A percentile compares a stretch with the other conserved stretches of the same genome.
phyloP scores from a whole-genome alignment of 2,113 vertebrate genomes.

The Chiloscyllium plagiosum region DNA sequence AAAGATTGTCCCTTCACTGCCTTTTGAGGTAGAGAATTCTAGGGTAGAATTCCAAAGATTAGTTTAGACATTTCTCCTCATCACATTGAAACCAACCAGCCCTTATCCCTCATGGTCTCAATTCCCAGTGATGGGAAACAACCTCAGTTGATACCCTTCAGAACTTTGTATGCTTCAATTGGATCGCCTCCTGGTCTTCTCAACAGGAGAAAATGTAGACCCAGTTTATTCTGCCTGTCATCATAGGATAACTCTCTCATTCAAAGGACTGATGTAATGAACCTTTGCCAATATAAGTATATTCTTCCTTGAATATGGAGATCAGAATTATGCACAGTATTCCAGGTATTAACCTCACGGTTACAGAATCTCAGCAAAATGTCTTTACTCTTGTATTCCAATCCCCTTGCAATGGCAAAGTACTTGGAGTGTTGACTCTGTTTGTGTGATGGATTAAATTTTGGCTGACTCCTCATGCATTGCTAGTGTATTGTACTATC shows the following conservation, averaged over 20 bases:
- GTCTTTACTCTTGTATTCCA: too few species aligned
- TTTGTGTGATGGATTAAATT: not conserved
- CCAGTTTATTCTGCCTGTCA: not conserved
- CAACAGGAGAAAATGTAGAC: not conserved
- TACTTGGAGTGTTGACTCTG: not conserved
- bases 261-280: not conserved
- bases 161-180: not conserved
- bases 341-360: too few species aligned
- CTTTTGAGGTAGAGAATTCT: not conserved
- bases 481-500: not conserved
- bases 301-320: not conserved
- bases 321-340: too few species aligned
- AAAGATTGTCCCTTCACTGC: not conserved
- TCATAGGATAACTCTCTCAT: not conserved
- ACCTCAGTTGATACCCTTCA: too few species aligned
- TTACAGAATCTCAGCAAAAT: too few species aligned
- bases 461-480: not conserved
- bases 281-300: not conserved
- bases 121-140: not conserved
- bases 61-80: not conserved
- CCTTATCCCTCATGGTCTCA: not conserved
- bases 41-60: too few species aligned
- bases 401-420: too few species aligned
- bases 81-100: not conserved
- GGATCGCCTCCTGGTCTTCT: not conserved